Evolutionary conservation across 2,797 vertebrate species (phyloP), one percentile per base, ranked within the genome.

Genomic region (Acipenser oxyrinchus): DNA sequence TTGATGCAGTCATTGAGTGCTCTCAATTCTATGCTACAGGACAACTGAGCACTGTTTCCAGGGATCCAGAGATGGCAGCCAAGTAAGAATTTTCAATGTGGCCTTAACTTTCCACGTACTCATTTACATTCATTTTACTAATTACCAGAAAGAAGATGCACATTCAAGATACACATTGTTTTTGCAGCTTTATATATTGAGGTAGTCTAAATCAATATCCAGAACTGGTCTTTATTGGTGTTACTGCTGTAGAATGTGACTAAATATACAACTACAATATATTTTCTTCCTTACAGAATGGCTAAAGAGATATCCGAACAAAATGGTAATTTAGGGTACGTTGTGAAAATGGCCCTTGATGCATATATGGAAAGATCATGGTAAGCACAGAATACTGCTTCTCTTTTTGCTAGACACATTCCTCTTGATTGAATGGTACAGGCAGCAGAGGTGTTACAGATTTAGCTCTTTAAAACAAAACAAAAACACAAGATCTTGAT

Each of bases 281-380:
- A 53, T 7, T 69, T 75, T 18, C 75, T 55, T 72, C 65, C 23
- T 65, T 79, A 60, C 81, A 97, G 95, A 63, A 88, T 94, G 82
- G 86, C 94, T 68, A 97, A 93, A 79, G 86, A 81, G 6, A 82
- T 93, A 70, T 93, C 91, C 10, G 94, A 96, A 75, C 86, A 80
- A 69, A 98, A 95, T 0, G 93, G 95, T 70, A 90, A 94, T 78
- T 83, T 99, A 75, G 95, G 95, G 63, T 93, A 92, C 51, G 78
- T 92, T 65, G 84, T 94, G 75, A 88, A 89, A 78, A 90, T 87
- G 76, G 95, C 91, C 74, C 91, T 98, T 23, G 89, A 86, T 51
- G 90, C 90, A 18, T 95, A 92, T 80, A 84, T 95, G 74, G 88
- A 84, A 74, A 87, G 89, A 52, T 88, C 87, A 1, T 82, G 92